A percentile compares a stretch with the other conserved stretches of the same genome.
These are phyloP conservation scores for Macrophya annulata DNA, from an alignment of 2,888 invertebrate species.

Conservation along the genomic window DNA sequence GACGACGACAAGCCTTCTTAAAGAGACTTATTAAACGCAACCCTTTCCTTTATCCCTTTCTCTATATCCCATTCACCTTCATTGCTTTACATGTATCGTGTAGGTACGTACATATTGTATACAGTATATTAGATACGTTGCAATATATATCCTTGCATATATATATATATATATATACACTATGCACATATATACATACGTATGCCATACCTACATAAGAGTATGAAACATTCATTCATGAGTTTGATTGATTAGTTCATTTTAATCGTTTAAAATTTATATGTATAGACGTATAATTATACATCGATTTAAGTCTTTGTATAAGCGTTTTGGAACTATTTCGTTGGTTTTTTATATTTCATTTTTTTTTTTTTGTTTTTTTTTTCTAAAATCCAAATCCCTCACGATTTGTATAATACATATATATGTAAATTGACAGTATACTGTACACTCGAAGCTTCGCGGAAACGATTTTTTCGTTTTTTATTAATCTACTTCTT, in stretches of 20 bases:
- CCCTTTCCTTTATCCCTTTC: no score
- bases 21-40: no score
- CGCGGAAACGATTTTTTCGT: no score
- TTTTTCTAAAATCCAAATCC: no score
- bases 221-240: neutral
- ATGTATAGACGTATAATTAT: neutral
- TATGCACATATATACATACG: neutral
- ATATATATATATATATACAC: neutral
- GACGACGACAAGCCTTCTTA: constrained; percentile 3
- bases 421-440: no score
- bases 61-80: no score
- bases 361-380: no score
- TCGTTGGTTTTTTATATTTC: neutral
- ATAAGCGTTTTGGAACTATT: neutral
- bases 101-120: neutral
- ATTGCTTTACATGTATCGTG: neutral
- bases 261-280: neutral
- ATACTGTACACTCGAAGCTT: no score
- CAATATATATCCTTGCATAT: neutral
- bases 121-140: neutral
- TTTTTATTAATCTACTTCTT: no score
- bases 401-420: no score
- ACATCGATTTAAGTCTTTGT: neutral
- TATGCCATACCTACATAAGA: neutral
- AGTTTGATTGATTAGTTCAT: neutral